These are phyloP conservation scores for Neotoma lepida DNA, from an alignment of 2,113 vertebrate genomes.

Conservation along the genomic window DNA sequence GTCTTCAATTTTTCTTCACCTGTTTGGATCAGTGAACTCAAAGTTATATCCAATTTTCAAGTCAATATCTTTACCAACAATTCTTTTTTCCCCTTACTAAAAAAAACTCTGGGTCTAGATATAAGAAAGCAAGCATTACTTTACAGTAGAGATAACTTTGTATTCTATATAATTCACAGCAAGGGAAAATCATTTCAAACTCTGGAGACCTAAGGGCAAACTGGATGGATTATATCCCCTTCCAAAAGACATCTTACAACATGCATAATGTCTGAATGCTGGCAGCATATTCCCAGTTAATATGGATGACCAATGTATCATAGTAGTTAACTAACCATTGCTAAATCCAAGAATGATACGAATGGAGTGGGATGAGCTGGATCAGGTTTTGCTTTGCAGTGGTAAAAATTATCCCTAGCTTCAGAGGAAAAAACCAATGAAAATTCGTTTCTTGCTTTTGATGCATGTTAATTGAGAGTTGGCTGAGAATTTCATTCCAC, in stretches of 20 bases:
- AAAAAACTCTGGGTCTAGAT: neutral
- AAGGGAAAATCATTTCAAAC: conserved; percentile 31
- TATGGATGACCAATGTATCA: neutral
- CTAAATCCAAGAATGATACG: conserved; percentile 25
- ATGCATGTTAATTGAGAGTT: neutral
- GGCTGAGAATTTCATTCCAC: conserved; percentile 3
- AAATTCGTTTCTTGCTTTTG: conserved; percentile 20
- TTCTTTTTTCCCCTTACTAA: neutral
- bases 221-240: neutral
- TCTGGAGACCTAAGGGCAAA: conserved; percentile 16
- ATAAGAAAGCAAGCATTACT: conserved; percentile 42
- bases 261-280: conserved; percentile 8
- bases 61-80: conserved; percentile 43
- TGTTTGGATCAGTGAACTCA: conserved; percentile 35
- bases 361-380: neutral
- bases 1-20: conserved; percentile 22
- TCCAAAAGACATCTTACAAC: conserved; percentile 34
- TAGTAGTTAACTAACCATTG: conserved; percentile 46
- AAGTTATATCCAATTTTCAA: conserved; percentile 52
- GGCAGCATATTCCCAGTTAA: neutral
- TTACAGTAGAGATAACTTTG: conserved; percentile 7
- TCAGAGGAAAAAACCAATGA: conserved; percentile 26
- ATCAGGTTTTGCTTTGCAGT: neutral
- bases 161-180: conserved; percentile 41
- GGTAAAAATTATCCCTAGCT: neutral